These are phyloP conservation scores for Heliconius nattereri DNA, from an alignment of 1,140 invertebrate genomes.

Conservation along the genomic window DNA sequence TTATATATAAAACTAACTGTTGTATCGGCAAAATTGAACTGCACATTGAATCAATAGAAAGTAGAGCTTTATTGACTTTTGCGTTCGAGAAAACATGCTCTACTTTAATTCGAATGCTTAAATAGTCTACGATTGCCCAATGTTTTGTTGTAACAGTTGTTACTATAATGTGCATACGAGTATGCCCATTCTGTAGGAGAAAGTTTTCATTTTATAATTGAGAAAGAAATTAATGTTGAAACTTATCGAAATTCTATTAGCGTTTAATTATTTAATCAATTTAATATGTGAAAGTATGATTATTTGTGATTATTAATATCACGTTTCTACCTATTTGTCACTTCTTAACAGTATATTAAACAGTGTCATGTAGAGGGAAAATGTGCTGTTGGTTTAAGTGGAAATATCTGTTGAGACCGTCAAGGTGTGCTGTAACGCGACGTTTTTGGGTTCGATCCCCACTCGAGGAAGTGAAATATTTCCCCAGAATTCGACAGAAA, in stretches of 20 bases:
- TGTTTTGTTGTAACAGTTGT: conserved; percentile 37
- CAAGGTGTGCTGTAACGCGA: fast-evolving
- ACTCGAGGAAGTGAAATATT: too few species aligned
- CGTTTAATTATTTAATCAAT: not conserved
- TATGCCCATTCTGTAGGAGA: not conserved
- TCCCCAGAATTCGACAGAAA: too few species aligned
- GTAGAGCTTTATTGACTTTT: conserved; percentile 49
- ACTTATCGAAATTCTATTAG: conserved; percentile 1
- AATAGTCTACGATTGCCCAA: conserved; percentile 34
- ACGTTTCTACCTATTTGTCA: not conserved
- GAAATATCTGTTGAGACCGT: too few species aligned
- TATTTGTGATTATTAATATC: not conserved
- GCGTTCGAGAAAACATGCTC: conserved; percentile 42
- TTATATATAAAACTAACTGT: too few species aligned
- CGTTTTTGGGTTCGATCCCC: too few species aligned
- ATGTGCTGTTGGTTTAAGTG: too few species aligned
- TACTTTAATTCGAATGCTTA: conserved; percentile 37
- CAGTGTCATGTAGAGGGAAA: not conserved
- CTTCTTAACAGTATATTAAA: not conserved
- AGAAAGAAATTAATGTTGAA: not conserved
- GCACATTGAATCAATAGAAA: conserved; percentile 44
- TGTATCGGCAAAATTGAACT: conserved; percentile 27
- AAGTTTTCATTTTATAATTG: conserved; percentile 17
- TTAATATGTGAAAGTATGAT: conserved; percentile 11
- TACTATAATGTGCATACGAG: not conserved